Evolutionary conservation across 2,888 invertebrate genomes (phyloP), one percentile per base, ranked within the genome.

Genomic region (Ecliptopera silaceata): DNA sequence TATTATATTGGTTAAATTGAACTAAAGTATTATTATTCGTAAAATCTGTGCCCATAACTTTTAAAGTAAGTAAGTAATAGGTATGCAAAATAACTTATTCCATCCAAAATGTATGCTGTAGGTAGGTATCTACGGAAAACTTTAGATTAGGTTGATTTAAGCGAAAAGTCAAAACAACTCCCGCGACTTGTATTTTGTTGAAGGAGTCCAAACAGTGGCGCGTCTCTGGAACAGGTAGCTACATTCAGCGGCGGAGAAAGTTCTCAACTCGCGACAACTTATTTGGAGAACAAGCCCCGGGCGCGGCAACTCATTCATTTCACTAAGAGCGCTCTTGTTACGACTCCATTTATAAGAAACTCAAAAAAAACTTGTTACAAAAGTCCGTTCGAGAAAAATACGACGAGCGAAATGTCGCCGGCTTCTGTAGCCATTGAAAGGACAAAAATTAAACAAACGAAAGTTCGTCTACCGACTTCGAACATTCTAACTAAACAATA

Each of bases 321-420:
- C 56, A 43, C 62, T 65, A 57, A 63, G 49, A 64, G 64, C 56
- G 56, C 56, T 51, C 47, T 56, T 59, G 55, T 57, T 58, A 63
- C 54, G 56, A 56, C 56, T 64, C 63, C 59, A 59, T 64, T 68
- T 64, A 59, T 45, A 56, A 64, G 45, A 63, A 61, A 56, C 34
- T 54, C 58, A 64, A 64, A 61, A 64, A 61, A 63, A 64, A 61
- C 62, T 64, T 61, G 61, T 61, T 62, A 62, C 58, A 59, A 61
- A 36, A 65, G 59, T 63, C 58, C 41, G 58, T 51, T 51, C 44
- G 31, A 18, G 17, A 46, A 53, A 41, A 41, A 42, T 48, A 38
- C 17, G 58, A 45, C 29, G 52, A 31, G 22, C 36, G 50, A 48
- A 50, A 26, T 54, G 45, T 42, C 50, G 44, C 32, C 44, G 13